Evolutionary conservation across 2,888 invertebrate species (phyloP), one percentile per base, ranked within the genome.

Genomic region (Pandemis corylana): DNA sequence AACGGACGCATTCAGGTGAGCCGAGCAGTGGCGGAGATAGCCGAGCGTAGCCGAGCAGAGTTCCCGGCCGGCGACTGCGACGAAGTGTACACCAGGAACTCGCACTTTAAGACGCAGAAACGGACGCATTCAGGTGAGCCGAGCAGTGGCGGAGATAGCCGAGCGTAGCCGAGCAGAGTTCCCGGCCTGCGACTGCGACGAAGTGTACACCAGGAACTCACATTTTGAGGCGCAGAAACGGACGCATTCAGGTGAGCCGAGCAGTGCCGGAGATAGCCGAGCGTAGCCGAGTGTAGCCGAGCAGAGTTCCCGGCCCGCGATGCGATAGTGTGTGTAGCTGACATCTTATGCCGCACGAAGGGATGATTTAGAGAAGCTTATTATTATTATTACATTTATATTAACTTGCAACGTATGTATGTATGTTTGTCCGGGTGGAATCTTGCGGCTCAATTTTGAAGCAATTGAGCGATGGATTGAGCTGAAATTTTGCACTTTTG

Each of bases 71-170:
- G 99, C 95, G 98, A 98, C 79, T 94, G 99, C 99, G 98, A 98
- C 81, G 99, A 99, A 99, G 99, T 95, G 99, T 98, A 99, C 95
- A 98, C 98, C 78, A 99, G 99, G 94, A 98, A 98, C 94, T 98
- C 98, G 78, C 99, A 99, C 92, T 96, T 99, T 69, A 99, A 99
- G 92, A 98, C 98, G 41, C 99, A 99, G 90, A 98, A 98, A 92
- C 95, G 99, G 89, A 99, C 98, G 84, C 89, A 99, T 89, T 99
- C 99, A 92, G 98, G 98, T 98, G 87, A 94, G 20, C 20, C 42
- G 36, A 65, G 13, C 36, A 7, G n/a, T 36, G 20, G 2, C n/a
- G 51, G 7, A 0, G n/a, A n/a, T 51, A 56, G 20, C 15, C 9
- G 46, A 49, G 46, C 42, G 12, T 46, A 46, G 46, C 12, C 12